Evolutionary conservation across 2,888 invertebrate species (phyloP).

Genomic region (Scaptomyza reducta): DNA sequence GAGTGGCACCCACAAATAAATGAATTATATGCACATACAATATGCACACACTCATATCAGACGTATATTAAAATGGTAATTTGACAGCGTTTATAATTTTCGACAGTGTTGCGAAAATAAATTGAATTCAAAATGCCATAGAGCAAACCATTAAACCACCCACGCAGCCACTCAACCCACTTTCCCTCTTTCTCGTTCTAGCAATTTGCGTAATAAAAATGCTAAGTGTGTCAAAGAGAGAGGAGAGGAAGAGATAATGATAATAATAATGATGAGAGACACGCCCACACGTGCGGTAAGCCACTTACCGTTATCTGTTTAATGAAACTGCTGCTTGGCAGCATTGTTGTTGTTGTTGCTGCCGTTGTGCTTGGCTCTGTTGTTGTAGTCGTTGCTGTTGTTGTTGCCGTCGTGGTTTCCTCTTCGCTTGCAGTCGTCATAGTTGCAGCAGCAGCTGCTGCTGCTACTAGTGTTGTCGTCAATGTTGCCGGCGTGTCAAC

Average conservation of each 20-base stretch:
- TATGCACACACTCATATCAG: constrained; percentile 27
- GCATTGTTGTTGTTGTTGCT: constrained; percentile 59
- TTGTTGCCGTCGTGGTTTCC: constrained; percentile 39
- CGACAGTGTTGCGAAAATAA: constrained; percentile 39
- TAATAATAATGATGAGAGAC: constrained; percentile 43
- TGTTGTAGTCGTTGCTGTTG: constrained; percentile 41
- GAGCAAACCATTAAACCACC: not conserved
- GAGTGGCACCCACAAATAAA: constrained; percentile 7
- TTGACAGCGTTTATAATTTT: constrained; percentile 65
- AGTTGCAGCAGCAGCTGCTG: constrained; percentile 47
- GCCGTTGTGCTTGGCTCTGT: constrained; percentile 49
- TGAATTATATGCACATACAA: constrained; percentile 42
- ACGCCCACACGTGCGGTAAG: constrained; percentile 61
- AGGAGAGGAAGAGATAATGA: constrained; percentile 4
- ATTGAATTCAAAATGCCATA: constrained; percentile 61
- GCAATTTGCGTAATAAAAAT: constrained; percentile 62
- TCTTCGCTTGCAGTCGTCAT: constrained; percentile 22
- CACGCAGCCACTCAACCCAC: constrained; percentile 15
- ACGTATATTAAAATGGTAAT: constrained; percentile 71
- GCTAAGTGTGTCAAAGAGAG: constrained; percentile 19
- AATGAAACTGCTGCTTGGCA: constrained; percentile 77
- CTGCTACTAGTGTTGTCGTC: constrained; percentile 37
- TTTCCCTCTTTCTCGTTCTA: constrained; percentile 1
- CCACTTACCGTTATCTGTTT: constrained; percentile 83
- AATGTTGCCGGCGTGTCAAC: constrained; percentile 33